Evolutionary conservation across 1,140 invertebrate genomes (phyloP).

Genomic region (Drosophila prosaltans): DNA sequence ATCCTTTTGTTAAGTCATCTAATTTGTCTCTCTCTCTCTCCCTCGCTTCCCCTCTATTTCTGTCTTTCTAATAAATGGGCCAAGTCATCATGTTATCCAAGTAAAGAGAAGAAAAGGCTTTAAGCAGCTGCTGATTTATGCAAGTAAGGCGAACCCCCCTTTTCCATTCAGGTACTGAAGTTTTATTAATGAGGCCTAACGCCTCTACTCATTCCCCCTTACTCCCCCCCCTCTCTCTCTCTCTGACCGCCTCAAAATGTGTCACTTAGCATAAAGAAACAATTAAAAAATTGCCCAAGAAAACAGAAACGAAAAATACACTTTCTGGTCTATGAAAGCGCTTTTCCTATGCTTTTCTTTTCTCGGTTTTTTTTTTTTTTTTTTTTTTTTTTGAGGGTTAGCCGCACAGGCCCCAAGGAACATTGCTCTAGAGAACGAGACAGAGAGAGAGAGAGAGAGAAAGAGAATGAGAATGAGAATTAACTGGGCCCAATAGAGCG

Average conservation of each 20-base stretch:
- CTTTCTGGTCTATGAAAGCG: slow-evolving; percentile 8
- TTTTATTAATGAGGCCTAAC: slow-evolving; percentile 61
- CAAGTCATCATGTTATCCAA: slow-evolving; percentile 41
- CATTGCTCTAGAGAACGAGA: slow-evolving; percentile 1
- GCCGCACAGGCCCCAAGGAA: slow-evolving; percentile 23
- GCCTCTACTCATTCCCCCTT: neutral
- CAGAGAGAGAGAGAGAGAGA: slow-evolving; percentile 31
- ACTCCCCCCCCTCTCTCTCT: too few species aligned
- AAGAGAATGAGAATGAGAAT: slow-evolving; percentile 23
- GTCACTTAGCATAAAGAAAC: slow-evolving; percentile 81
- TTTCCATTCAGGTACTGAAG: slow-evolving; percentile 49
- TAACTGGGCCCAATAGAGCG: slow-evolving; percentile 76
- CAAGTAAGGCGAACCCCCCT: neutral
- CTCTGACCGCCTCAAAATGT: slow-evolving; percentile 34
- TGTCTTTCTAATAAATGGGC: slow-evolving; percentile 49
- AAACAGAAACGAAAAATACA: slow-evolving; percentile 62
- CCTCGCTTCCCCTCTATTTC: neutral
- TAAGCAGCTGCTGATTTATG: slow-evolving; percentile 67
- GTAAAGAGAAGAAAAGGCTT: slow-evolving; percentile 51
- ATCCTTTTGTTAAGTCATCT: slow-evolving; percentile 1
- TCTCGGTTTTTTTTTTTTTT: neutral
- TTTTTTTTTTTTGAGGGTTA: slow-evolving; percentile 10
- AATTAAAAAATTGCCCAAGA: slow-evolving; percentile 78
- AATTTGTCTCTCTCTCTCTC: neutral
- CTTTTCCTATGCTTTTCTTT: neutral